Evolutionary conservation across 1,140 invertebrate species (phyloP).

Genomic region (Listronotus bonariensis): DNA sequence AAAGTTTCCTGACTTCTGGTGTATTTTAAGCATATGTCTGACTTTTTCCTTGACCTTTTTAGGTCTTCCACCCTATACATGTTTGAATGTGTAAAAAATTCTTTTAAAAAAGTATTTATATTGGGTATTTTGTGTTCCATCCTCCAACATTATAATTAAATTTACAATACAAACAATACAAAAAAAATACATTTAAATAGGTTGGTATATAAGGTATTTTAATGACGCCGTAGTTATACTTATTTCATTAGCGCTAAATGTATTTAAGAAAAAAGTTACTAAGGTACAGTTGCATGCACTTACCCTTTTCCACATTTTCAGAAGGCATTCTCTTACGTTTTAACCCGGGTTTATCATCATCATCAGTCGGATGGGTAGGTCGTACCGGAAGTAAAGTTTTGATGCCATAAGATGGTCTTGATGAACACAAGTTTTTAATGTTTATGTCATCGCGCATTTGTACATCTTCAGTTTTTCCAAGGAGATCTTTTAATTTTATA

Average conservation of each 20-base stretch:
- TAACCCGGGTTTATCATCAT: conserved; percentile 14
- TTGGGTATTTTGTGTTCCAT: no score
- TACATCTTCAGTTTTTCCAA: conserved; percentile 46
- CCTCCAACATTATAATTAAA: background rate
- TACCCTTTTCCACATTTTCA: conserved; percentile 42
- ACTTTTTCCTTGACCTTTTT: no score
- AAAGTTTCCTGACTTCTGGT: no score
- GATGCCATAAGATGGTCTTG: conserved; percentile 43
- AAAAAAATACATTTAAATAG: no score
- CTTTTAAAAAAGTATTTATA: no score
- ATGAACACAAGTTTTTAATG: conserved; percentile 40
- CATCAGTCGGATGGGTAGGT: background rate
- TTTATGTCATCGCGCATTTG: conserved; percentile 46
- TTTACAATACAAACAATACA: no score
- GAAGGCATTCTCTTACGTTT: conserved; percentile 41
- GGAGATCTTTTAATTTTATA: conserved; percentile 50
- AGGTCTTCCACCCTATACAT: no score
- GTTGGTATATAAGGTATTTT: background rate
- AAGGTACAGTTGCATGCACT: background rate
- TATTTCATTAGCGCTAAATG: no score
- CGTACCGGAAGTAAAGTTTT: conserved; percentile 61
- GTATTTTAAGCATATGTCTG: no score
- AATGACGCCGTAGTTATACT: no score
- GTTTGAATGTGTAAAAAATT: no score
- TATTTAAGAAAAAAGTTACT: background rate